Evolutionary conservation across 1,140 invertebrate species (phyloP), one percentile per base, ranked within the genome.

Genomic region (Scaptomyza montana): DNA sequence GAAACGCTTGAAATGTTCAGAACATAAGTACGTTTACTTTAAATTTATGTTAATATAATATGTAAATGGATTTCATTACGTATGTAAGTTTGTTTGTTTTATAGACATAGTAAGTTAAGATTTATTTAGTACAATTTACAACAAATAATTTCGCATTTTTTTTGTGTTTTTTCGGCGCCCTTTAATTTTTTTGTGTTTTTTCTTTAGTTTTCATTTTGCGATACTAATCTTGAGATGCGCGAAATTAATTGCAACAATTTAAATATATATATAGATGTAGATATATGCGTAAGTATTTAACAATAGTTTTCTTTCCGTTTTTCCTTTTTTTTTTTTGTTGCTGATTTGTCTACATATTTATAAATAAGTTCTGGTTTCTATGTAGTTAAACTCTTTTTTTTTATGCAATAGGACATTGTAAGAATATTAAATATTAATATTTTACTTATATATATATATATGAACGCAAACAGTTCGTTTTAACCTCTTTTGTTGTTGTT

Each of bases 371-470:
- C 55, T 64, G 19, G 30, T 41, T 62, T 50, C 49, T 68, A 60
- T 63, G 57, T 61, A 69, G 69, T 78, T 86, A 78, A 82, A 82
- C 74, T 81, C 60, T 86, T 6, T 47, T 59, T 12, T 86, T 8
- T 59, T 89, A 89, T 89, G 84, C 84, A 74, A 66, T 89, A 89
- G 79, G 85, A 89, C 79, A 84, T 73, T 77, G 70, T 64, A 80
- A 84, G 84, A 89, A 89, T 89, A 89, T 89, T 89, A 89, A 89
- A 89, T 89, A 89, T 89, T 89, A 89, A 89, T 89, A 89, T 89
- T 80, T 89, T 77, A 80, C 41, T 45, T 54, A 50, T 60, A 59
- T 21, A 51, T 61, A 67, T 63, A 55, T 71, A 33, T 60, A 46
- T 3, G 39, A 43, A 43, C 39, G 39, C 7, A 43, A n/a, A 49